Evolutionary conservation across 2,797 vertebrate species (phyloP).

Genomic region (Phyllotis vaccarum): DNA sequence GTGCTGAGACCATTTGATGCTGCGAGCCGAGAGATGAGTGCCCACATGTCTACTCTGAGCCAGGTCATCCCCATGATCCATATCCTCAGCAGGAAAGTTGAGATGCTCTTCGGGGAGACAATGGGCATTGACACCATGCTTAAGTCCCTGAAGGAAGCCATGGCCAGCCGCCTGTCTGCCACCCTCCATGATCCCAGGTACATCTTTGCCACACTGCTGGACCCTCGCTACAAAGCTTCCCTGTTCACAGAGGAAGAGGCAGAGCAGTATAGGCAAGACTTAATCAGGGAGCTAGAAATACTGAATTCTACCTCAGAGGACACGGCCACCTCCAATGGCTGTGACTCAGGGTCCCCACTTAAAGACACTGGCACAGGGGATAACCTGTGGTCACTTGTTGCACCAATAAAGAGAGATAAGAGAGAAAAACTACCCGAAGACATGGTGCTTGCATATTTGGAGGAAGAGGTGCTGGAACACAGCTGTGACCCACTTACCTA

Average conservation of each 20-base stretch:
- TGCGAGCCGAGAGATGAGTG: slow-evolving; percentile 96
- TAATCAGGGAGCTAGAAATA: slow-evolving; percentile 96
- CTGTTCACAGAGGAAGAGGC: slow-evolving; percentile 98
- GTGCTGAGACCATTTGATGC: slow-evolving; percentile 97
- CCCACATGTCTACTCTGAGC: slow-evolving; percentile 94
- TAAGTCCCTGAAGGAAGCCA: slow-evolving; percentile 95
- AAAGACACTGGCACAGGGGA: slow-evolving; percentile 89
- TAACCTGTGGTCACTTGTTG: slow-evolving; percentile 97
- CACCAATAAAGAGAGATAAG: slow-evolving; percentile 92
- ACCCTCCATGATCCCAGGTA: slow-evolving; percentile 95
- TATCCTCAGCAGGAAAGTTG: slow-evolving; percentile 96
- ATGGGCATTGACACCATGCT: slow-evolving; percentile 99
- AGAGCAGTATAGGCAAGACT: slow-evolving; percentile 96
- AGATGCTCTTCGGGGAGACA: slow-evolving; percentile 97
- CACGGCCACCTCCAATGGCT: slow-evolving; percentile 91
- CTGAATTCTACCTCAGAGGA: slow-evolving; percentile 94
- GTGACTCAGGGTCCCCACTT: slow-evolving; percentile 89
- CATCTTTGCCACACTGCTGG: slow-evolving; percentile 97
- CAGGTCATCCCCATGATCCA: slow-evolving; percentile 99
- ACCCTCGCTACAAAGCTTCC: slow-evolving; percentile 98
- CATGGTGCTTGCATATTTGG: slow-evolving; percentile 96
- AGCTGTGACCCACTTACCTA: slow-evolving; percentile 99
- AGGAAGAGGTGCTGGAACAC: slow-evolving; percentile 99
- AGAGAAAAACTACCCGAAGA: slow-evolving; percentile 94
- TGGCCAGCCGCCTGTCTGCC: slow-evolving; percentile 95